Percentiles rank a stretch among this genome's conserved stretches.
These are phyloP conservation scores for Laupala kohalensis DNA, from an alignment of 1,140 invertebrate genomes.

Conservation along the genomic window DNA sequence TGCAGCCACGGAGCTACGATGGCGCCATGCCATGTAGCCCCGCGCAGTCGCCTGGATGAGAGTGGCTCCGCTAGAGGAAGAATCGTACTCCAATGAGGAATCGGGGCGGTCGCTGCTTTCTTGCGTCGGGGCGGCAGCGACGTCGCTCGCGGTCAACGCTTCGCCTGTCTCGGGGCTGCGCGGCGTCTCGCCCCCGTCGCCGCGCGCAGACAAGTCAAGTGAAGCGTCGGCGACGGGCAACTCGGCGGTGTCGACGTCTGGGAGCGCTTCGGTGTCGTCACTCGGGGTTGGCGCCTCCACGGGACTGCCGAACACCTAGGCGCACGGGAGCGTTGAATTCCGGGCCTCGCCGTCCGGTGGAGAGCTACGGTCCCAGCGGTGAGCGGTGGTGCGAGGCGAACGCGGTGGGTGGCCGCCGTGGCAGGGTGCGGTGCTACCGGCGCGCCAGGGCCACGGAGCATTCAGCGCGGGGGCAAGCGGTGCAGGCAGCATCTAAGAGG, in stretches of 20 bases:
- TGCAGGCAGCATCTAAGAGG: neutral
- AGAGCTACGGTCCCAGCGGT: neutral
- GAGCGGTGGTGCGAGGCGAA: too few species aligned
- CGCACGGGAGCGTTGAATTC: neutral
- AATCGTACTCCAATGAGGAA: neutral
- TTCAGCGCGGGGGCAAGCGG: too few species aligned
- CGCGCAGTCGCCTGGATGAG: constrained; percentile 62
- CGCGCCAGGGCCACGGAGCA: too few species aligned
- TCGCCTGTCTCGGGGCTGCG: neutral
- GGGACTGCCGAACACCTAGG: neutral
- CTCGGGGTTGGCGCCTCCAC: neutral
- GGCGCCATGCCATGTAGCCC: constrained; percentile 52
- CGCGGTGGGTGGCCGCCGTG: too few species aligned
- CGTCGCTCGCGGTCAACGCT: neutral
- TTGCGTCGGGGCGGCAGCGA: too few species aligned
- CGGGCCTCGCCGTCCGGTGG: neutral
- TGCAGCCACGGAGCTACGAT: constrained; percentile 9
- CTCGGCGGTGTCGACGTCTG: neutral
- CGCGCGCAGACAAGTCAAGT: neutral
- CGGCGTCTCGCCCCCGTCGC: neutral
- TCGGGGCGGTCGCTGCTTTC: neutral
- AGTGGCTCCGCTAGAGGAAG: constrained; percentile 38
- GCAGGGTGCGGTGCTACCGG: too few species aligned
- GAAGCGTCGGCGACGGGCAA: neutral
- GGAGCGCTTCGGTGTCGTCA: neutral